Evolutionary conservation across 2,888 invertebrate species (phyloP), one percentile per base, ranked within the genome.

Genomic region (Eupsilia transversa): DNA sequence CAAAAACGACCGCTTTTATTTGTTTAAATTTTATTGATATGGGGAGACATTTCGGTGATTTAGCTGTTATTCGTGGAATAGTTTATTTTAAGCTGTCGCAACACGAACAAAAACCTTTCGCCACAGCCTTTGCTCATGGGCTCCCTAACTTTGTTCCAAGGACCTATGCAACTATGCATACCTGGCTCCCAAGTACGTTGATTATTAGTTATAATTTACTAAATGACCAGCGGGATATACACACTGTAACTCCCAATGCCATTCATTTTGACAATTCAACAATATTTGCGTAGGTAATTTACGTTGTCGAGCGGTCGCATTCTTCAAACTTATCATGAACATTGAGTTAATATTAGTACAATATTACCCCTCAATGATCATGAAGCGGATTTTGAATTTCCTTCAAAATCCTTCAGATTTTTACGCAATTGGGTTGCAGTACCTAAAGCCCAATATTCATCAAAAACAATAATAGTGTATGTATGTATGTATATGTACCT

Each of bases 31-130:
- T 23, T 33, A 23, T 68, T 46, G 71, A 73, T 17, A 94, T 95
- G 94, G 94, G 94, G 93, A 97, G 97, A 85, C 96, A 96, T 89
- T 99, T 98, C 90, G 99, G 99, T 87, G 96, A 98, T 78, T 96
- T 99, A 84, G 97, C 97, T 75, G 97, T 97, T 90, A 96, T 99
- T 54, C 97, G 98, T 83, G 98, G 99, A n/a, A 97, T 99, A 79
- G 97, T 99, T 75, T 97, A 97, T 81, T 99, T 98, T 93, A 97
- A 97, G 87, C 87, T 99, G 35, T 99, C 99, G 33, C 98, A 98
- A 1, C 98, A 98, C 91, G 99, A 99, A 92, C 98, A 98, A 92
- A 98, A 97, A 89, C 98, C 98, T 3, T 98, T 98, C 89, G 98
- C 97, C 70, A 98, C 98, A 61, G 94, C 97, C 1, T 92, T 99